Base-by-base conservation (phyloP, 2,113 vertebrate genomes). In the Indri indri region DNA sequence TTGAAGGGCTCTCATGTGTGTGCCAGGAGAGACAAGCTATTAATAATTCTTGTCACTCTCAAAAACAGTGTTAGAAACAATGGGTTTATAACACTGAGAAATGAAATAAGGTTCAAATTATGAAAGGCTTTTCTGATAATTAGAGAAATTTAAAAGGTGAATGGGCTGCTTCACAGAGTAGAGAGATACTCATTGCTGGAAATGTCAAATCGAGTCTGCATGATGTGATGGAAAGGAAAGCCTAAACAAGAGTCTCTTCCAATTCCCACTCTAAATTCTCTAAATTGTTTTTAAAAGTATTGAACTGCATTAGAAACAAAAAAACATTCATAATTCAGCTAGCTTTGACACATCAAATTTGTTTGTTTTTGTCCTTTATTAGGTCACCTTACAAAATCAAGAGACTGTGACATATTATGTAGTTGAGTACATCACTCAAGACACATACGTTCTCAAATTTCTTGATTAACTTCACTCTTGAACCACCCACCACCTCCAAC, bases 51-150 rank as follows among this genome's bases (percentile, higher is more conserved):
- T n/a, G n/a, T 73, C 30, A 77, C 3, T 47, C 74, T 89, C 66
- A 20, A 81, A 88, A 95, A 52, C 12, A 70, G 42, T 40, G 40
- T 84, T 87, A 91, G 25, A 95, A 94, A 82, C 30, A 95, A 70
- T 82, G 11, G 6, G 16, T 94, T 91, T 59, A 63, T 80, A 79
- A 83, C 80, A 81, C 9, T 90, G 34, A 88, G 52, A 92, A 27
- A 10, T 88, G 61, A 95, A 91, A 74, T 80, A 18, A 42, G 91
- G 63, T 70, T 88, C 14, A 47, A 50, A 54, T 70, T 86, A 76
- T 80, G 70, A 96, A 92, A 86, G 47, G 57, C 42, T 73, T 96
- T 89, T 80, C 45, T 92, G 54, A 70, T 83, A 68, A 91, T 42
- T 83, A 84, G 18, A 90, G 14, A 42, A 84, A 81, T 90, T 88